These are phyloP conservation scores for Gasterosteus aculeatus DNA, from an alignment of 2,113 vertebrate genomes.

Conservation along the genomic window DNA sequence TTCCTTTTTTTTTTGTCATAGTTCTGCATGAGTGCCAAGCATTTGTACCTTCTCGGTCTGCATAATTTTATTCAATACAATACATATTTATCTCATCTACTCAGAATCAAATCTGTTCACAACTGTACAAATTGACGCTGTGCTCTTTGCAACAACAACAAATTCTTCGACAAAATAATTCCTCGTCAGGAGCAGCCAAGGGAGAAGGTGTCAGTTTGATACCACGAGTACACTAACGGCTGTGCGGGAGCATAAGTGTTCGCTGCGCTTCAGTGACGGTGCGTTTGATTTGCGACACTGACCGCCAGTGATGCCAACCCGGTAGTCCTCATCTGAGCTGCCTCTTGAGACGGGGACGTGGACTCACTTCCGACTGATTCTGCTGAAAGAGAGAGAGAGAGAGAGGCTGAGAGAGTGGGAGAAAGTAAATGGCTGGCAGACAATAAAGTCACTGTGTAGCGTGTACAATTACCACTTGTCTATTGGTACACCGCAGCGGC, in stretches of 20 bases:
- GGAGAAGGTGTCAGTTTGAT: slow-evolving; percentile 80
- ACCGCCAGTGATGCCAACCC: slow-evolving; percentile 76
- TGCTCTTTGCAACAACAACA: slow-evolving; percentile 64
- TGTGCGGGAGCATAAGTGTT: slow-evolving; percentile 76
- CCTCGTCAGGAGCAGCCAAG: slow-evolving; percentile 80
- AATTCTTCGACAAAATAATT: slow-evolving; percentile 76
- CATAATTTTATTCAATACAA: slow-evolving; percentile 50
- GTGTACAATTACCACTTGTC: slow-evolving; percentile 56
- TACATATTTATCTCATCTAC: slow-evolving; percentile 60
- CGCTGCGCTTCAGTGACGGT: slow-evolving; percentile 72
- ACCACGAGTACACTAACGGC: slow-evolving; percentile 72
- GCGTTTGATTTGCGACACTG: slow-evolving; percentile 76
- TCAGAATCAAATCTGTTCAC: slow-evolving; percentile 72
- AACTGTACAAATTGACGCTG: slow-evolving; percentile 74
- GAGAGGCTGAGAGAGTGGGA: slow-evolving; percentile 10
- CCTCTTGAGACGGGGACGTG: slow-evolving; percentile 66
- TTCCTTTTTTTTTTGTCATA: slow-evolving; percentile 19
- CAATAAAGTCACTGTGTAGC: slow-evolving; percentile 59
- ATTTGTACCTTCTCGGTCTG: slow-evolving; percentile 25
- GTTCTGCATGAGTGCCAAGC: slow-evolving; percentile 11
- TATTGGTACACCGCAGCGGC: slow-evolving; percentile 59
- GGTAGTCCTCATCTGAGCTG: slow-evolving; percentile 65
- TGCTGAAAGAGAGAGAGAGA: slow-evolving; percentile 31
- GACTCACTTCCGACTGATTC: slow-evolving; percentile 52
- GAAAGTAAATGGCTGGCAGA: slow-evolving; percentile 53